phyloP scores from a whole-genome alignment of 2,888 invertebrate species.

The Gerris lacustris region DNA sequence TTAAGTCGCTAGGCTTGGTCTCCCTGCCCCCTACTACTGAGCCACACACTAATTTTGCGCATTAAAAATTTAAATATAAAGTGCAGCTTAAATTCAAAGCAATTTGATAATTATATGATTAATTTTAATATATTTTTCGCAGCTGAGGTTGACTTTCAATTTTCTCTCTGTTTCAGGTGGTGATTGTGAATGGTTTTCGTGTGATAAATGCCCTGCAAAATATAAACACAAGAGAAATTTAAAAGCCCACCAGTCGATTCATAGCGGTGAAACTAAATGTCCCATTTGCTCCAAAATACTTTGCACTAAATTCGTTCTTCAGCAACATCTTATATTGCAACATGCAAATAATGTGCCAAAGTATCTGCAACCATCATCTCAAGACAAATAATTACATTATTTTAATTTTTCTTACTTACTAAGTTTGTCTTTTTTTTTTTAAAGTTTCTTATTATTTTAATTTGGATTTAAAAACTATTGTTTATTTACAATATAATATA shows the following conservation, averaged over 20 bases:
- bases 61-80: no score
- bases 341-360: not conserved
- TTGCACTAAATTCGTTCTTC: not conserved
- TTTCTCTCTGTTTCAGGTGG: not conserved
- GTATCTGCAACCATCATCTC: not conserved
- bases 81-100: no score
- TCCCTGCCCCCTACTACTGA: no score
- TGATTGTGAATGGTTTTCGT: not conserved
- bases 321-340: constrained; percentile 1
- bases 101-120: no score
- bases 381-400: not conserved
- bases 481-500: no score
- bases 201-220: not conserved
- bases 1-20: no score
- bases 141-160: no score
- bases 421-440: no score
- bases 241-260: not conserved
- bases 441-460: no score
- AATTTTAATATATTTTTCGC: no score
- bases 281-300: constrained; percentile 5
- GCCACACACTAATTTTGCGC: no score
- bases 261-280: constrained; percentile 5
- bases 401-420: not conserved
- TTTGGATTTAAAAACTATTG: no score
- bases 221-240: constrained; percentile 7